These are phyloP conservation scores for Trachelipus rathkii DNA, from an alignment of 1,140 invertebrate species.

Conservation along the genomic window DNA sequence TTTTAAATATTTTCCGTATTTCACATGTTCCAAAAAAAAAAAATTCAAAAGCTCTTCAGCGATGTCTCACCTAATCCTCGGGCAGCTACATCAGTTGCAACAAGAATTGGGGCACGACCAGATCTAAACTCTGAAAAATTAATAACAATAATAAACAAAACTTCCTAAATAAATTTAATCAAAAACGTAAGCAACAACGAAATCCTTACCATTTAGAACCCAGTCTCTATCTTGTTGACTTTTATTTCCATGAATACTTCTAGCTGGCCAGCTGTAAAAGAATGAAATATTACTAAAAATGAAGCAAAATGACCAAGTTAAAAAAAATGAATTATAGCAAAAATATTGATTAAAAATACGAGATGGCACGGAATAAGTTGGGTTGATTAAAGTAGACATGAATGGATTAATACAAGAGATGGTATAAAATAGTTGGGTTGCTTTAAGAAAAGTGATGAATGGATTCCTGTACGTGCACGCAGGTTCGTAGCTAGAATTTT, in stretches of 20 bases:
- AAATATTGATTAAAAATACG: too few relatives aligned
- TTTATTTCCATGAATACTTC: conserved; percentile 96
- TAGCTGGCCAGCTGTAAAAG: conserved; percentile 66
- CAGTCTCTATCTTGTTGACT: conserved; percentile 93
- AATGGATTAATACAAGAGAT: too few relatives aligned
- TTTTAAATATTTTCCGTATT: not conserved
- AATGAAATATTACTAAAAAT: not conserved
- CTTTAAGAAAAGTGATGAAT: too few relatives aligned
- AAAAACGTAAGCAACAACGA: not conserved
- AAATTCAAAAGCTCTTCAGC: not conserved
- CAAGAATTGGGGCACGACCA: conserved; percentile 83
- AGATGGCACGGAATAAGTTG: too few relatives aligned
- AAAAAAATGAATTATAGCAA: too few relatives aligned
- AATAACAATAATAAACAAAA: not conserved
- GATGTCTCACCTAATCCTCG: conserved; percentile 84
- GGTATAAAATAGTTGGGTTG: too few relatives aligned
- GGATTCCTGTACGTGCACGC: too few relatives aligned
- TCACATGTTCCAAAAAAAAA: not conserved
- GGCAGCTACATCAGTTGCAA: conserved; percentile 97
- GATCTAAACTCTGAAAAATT: conserved; percentile 76
- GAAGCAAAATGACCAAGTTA: too few relatives aligned
- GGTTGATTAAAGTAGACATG: too few relatives aligned
- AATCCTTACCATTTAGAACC: conserved; percentile 67
- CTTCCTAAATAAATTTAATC: not conserved
- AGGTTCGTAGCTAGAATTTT: too few relatives aligned